These are phyloP conservation scores for Drosophila nikananu DNA, from an alignment of 1,140 invertebrate species.

Conservation along the genomic window DNA sequence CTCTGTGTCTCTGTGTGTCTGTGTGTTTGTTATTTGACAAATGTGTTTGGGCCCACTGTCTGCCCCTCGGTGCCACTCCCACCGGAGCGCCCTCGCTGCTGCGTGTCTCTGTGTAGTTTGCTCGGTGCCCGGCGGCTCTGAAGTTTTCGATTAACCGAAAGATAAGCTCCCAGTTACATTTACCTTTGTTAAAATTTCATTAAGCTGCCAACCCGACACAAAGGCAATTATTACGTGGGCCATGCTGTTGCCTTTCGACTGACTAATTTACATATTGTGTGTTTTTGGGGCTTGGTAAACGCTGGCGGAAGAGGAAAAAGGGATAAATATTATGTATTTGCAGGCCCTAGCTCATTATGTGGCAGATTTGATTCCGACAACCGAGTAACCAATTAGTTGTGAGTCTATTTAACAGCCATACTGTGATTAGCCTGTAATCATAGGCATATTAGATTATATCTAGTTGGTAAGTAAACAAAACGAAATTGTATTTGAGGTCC, in stretches of 20 bases:
- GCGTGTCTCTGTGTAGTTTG: constrained; percentile 60
- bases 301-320: neutral
- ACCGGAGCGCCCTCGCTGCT: neutral
- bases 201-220: constrained; percentile 44
- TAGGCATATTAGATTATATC: neutral
- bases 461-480: neutral
- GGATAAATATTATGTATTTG: neutral
- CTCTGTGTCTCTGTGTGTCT: no score
- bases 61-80: constrained; percentile 26
- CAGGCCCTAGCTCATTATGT: constrained; percentile 2
- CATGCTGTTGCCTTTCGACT: constrained; percentile 35
- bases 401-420: neutral
- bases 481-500: neutral
- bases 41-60: constrained; percentile 54
- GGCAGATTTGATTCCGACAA: constrained; percentile 17
- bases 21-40: constrained; percentile 67
- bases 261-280: constrained; percentile 56
- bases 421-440: neutral
- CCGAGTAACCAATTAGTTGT: constrained; percentile 15
- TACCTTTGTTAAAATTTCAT: constrained; percentile 64
- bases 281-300: constrained; percentile 23
- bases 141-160: constrained; percentile 65
- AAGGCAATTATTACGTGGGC: constrained; percentile 53
- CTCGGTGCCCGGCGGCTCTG: constrained; percentile 36
- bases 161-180: constrained; percentile 57